phyloP scores from a whole-genome alignment of 2,113 vertebrate species.

The Peromyscus maniculatus region DNA sequence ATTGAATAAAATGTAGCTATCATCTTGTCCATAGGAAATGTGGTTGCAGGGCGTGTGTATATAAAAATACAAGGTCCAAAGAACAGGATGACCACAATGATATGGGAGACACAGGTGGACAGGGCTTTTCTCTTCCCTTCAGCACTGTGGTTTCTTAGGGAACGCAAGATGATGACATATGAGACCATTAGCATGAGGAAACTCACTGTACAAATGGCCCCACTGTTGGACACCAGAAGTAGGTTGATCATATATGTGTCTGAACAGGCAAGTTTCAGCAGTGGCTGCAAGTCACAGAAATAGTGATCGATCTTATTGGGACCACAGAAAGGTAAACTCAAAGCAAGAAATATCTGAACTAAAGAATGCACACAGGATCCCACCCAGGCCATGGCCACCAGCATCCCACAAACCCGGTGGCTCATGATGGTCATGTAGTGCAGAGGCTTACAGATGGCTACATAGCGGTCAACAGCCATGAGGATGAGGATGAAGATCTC shows the following conservation, averaged over 20 bases:
- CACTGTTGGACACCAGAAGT: neutral
- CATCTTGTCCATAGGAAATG: conserved; percentile 40
- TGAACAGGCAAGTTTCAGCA: conserved; percentile 57
- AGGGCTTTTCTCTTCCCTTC: conserved; percentile 3
- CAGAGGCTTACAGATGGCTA: conserved; percentile 72
- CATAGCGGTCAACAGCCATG: conserved; percentile 49
- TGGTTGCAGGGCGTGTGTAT: conserved; percentile 15
- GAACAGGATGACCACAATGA: neutral
- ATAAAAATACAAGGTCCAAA: conserved; percentile 34
- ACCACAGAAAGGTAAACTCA: conserved; percentile 76
- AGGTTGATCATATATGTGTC: neutral
- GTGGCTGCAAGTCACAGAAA: conserved; percentile 78
- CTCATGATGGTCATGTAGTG: conserved; percentile 68
- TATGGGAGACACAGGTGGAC: neutral
- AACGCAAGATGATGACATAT: conserved; percentile 58
- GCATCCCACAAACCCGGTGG: neutral
- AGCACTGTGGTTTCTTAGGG: conserved; percentile 25
- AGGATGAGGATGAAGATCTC: conserved; percentile 21
- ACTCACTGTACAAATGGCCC: conserved; percentile 68
- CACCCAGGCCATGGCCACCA: conserved; percentile 59
- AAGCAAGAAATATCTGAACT: conserved; percentile 67
- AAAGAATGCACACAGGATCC: conserved; percentile 63
- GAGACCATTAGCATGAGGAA: conserved; percentile 64
- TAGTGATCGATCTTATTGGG: conserved; percentile 77
- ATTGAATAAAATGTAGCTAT: conserved; percentile 28